These are phyloP conservation scores for Euzophera pinguis DNA, from an alignment of 2,888 invertebrate genomes.

Conservation along the genomic window DNA sequence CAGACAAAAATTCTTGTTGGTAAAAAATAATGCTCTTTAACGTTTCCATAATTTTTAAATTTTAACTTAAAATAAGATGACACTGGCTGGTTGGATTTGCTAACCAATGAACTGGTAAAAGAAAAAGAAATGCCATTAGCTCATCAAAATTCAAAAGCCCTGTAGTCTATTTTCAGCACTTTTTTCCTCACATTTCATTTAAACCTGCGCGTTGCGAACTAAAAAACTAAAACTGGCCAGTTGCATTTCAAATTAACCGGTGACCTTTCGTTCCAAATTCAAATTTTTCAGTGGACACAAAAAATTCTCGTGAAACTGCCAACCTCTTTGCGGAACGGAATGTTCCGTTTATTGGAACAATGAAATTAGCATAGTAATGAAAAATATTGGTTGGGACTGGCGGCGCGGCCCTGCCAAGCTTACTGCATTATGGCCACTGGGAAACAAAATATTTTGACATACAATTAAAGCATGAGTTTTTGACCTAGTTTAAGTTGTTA, in stretches of 20 bases:
- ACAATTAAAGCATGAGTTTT: not conserved
- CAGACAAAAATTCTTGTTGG: not conserved
- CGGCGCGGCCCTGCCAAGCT: slow-evolving; percentile 28
- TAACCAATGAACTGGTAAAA: not conserved
- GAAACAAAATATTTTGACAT: slow-evolving; percentile 9
- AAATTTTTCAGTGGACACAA: slow-evolving; percentile 67
- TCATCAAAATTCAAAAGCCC: not conserved
- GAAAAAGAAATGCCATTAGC: not conserved
- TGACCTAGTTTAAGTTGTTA: not conserved
- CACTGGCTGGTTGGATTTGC: too few species aligned
- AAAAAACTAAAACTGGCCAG: slow-evolving; percentile 57
- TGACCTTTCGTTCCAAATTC: slow-evolving; percentile 66
- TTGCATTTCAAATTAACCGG: slow-evolving; percentile 70
- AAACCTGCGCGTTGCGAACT: slow-evolving; percentile 33
- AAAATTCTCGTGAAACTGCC: slow-evolving; percentile 63
- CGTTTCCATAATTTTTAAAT: too few species aligned
- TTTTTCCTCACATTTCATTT: slow-evolving; percentile 39
- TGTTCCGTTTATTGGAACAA: slow-evolving; percentile 71
- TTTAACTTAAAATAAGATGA: too few species aligned
- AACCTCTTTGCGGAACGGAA: slow-evolving; percentile 68
- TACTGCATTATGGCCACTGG: slow-evolving; percentile 16
- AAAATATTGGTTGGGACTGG: slow-evolving; percentile 67
- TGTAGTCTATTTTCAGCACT: slow-evolving; percentile 28
- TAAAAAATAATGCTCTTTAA: too few species aligned
- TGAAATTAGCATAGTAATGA: slow-evolving; percentile 79